Evolutionary conservation across 2,797 vertebrate species (phyloP), one percentile per base, ranked within the genome.

Genomic region (Pterois miles): DNA sequence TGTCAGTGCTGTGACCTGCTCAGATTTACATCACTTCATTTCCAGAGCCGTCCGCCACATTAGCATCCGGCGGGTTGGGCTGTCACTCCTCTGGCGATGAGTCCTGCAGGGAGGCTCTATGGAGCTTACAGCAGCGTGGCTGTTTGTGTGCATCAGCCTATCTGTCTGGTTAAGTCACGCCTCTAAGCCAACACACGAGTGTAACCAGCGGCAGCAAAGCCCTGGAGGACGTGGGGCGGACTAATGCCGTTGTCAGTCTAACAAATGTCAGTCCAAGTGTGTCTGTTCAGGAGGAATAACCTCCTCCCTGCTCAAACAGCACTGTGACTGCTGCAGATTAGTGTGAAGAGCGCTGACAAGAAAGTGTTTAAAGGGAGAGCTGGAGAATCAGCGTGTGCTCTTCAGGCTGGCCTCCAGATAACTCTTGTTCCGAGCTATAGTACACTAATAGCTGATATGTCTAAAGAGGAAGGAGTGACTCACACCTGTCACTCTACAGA

Each of bases 211-310:
- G 27, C 52, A 43, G 63, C 34, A 65, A 76, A 83, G 59, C 74
- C 74, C 52, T 4, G 16, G 25, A 82, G 65, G 69, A 74, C 60
- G 18, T 46, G 43, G 18, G 18, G 12, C 43, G 14, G 57, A 7
- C 62, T 78, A 76, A 76, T 83, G 33, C 77, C 23, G 22, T 58
- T 79, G 82, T 81, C 84, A 81, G 65, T 82, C 84, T 76, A 73
- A 62, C 76, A 74, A 79, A 82, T 46, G 52, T 84, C 73, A 71
- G 36, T 80, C 66, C 10, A 4, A 29, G 76, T 38, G 65, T 63
- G 74, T 77, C 64, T 57, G 67, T 66, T 74, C 58, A 36, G 40
- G 46, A 59, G 46, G 59, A 73, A 71, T 69, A 68, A 78, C 16
- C 4, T 2, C 4, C 48, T 65, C 73, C 10, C 66, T 65, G 60